Conservation (phyloP, 2,888 invertebrate species). For the Temnothorax rugatulus region DNA sequence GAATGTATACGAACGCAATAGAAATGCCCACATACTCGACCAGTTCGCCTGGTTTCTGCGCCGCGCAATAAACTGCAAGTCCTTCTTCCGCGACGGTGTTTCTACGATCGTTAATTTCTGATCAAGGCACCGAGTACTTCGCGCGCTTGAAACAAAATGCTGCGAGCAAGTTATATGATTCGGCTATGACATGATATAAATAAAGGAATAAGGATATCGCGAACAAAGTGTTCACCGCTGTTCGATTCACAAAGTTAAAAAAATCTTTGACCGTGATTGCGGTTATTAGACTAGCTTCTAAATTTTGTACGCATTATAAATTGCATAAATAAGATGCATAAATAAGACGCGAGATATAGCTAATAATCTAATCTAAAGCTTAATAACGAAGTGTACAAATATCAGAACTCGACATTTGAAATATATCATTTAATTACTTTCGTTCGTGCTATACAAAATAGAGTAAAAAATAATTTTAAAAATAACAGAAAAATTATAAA, state of each 20-base stretch:
- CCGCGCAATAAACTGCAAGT: slow-evolving; percentile 76
- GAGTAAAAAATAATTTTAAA: not conserved
- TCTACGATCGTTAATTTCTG: slow-evolving; percentile 74
- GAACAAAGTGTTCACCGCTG: not conserved
- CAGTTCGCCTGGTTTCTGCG: slow-evolving; percentile 71
- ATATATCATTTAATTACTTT: not conserved
- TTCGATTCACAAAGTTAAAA: slow-evolving; percentile 4
- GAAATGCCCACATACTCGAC: slow-evolving; percentile 74
- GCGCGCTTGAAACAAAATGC: slow-evolving; percentile 47
- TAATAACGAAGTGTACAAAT: not conserved
- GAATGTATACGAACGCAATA: slow-evolving; percentile 70
- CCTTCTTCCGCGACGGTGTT: slow-evolving; percentile 68
- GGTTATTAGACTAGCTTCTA: not conserved
- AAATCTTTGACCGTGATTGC: not conserved
- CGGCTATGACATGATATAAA: slow-evolving; percentile 17
- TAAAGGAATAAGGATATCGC: slow-evolving; percentile 1
- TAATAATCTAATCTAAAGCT: not conserved
- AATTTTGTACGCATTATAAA: not conserved
- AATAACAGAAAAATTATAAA: not conserved
- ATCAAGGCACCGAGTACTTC: slow-evolving; percentile 61
- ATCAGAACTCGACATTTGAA: not conserved
- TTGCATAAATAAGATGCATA: not conserved
- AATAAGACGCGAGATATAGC: not conserved
- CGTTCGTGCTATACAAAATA: not conserved
- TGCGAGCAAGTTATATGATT: slow-evolving; percentile 14